Percentiles rank a stretch among this genome's conserved stretches.
phyloP scores from a whole-genome alignment of 1,140 invertebrate species.

The Hypothenemus hampei region DNA sequence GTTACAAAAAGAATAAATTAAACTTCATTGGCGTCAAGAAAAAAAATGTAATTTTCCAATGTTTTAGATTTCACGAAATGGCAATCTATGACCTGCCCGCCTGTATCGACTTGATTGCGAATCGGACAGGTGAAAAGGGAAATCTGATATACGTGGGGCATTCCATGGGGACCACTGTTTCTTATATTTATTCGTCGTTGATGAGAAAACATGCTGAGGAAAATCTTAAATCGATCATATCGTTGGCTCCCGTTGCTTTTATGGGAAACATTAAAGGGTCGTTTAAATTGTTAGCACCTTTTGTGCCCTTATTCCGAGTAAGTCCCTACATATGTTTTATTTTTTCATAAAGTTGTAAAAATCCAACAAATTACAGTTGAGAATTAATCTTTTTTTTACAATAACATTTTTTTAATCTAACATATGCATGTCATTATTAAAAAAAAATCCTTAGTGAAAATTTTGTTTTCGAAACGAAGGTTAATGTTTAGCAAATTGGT shows the following conservation, averaged over 20 bases:
- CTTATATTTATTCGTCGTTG: slow-evolving; percentile 41
- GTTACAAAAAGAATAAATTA: no score
- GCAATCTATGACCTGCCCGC: slow-evolving; percentile 54
- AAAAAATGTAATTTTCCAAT: slow-evolving; percentile 1
- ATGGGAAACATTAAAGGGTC: slow-evolving; percentile 54
- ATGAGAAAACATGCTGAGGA: slow-evolving; percentile 44
- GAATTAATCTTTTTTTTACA: no score
- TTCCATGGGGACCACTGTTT: slow-evolving; percentile 57
- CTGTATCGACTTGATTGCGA: slow-evolving; percentile 49
- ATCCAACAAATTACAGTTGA: no score
- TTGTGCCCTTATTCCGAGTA: slow-evolving; percentile 3
- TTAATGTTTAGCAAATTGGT: no score
- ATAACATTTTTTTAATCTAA: no score
- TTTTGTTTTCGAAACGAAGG: no score
- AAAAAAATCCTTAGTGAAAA: no score
- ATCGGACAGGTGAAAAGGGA: slow-evolving; percentile 46
- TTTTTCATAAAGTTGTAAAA: not conserved
- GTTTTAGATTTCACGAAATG: slow-evolving; percentile 52
- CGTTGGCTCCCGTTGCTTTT: slow-evolving; percentile 68
- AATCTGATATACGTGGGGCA: slow-evolving; percentile 49
- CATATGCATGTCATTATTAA: no score
- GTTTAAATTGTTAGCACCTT: slow-evolving; percentile 19
- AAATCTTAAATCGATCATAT: slow-evolving; percentile 50
- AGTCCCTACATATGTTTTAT: slow-evolving; percentile 1
- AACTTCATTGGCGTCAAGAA: no score